Percentiles rank a stretch among this genome's conserved stretches.
Conservation (phyloP, 1,140 invertebrate species). For the Protaetia brevitarsis region DNA sequence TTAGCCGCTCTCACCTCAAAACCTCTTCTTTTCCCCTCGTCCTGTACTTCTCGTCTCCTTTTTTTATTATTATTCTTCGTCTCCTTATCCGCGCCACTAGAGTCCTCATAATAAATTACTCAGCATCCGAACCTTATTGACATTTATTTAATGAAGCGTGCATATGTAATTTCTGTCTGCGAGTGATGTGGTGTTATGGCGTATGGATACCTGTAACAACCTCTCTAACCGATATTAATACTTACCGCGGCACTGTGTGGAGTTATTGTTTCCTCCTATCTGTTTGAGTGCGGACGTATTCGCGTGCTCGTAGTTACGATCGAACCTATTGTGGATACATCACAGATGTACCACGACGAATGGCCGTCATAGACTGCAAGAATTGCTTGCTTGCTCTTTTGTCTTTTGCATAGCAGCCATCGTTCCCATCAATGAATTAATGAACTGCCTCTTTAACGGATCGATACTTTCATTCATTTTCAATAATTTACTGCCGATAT, state of each 20-base stretch:
- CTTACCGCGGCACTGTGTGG: background rate
- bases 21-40: background rate
- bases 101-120: conserved; percentile 22
- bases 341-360: too few relatives aligned
- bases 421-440: background rate
- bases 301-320: background rate
- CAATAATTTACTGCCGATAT: background rate
- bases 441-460: background rate
- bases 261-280: conserved; percentile 9
- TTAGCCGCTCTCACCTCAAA: background rate
- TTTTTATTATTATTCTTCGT: conserved; percentile 16
- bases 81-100: conserved; percentile 8
- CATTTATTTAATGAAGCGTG: conserved; percentile 23
- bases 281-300: background rate
- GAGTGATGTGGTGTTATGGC: conserved; percentile 12
- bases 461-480: background rate
- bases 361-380: background rate
- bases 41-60: too few relatives aligned
- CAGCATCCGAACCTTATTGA: conserved; percentile 15
- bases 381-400: background rate
- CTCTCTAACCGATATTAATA: conserved; percentile 17
- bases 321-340: too few relatives aligned
- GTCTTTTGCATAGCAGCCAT: background rate
- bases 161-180: conserved; percentile 22
- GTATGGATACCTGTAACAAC: conserved; percentile 10